Base-by-base conservation (phyloP, 2,888 invertebrate species). In the Branchellion lobata region DNA sequence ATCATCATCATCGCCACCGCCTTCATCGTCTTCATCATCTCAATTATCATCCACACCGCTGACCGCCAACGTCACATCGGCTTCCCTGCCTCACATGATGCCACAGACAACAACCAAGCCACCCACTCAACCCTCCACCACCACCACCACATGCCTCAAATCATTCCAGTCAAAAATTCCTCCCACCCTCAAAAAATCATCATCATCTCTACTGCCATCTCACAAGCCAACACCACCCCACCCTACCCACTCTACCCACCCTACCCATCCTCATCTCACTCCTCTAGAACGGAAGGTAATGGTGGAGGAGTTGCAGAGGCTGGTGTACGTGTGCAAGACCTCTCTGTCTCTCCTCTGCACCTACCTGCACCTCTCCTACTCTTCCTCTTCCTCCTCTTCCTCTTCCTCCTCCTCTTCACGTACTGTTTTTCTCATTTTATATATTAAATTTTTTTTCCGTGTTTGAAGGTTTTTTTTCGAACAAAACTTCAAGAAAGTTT, bases 341-440 rank as follows among this genome's bases (percentile, higher is more conserved):
- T 93, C 93, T 85, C 89, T 96, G 80, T 90, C 95, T 74, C 89
- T 96, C 1, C 89, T 95, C 21, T 91, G 92, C 84, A 93, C 92
- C 31, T 96, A 94, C 85, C 92, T 93, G n/a, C 93, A 92, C 85
- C 94, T 95, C 88, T 92, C 95, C 81, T 96, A 95, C 87, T 95
- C 96, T 24, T 85, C 92, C 87, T 89, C 91, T 90, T 86, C 90
- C 89, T 85, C 83, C 84, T 82, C 72, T 76, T 76, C 14, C 27
- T 14, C 5, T 31, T 76, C 61, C 29, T 76, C 57, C 24, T 74
- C 36, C n/a, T n/a, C n/a, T n/a, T n/a, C n/a, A n/a, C n/a, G n/a
- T n/a, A n/a, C n/a, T n/a, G n/a, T n/a, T n/a, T n/a, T n/a, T n/a
- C n/a, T n/a, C n/a, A n/a, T n/a, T n/a, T n/a, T n/a, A n/a, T n/a